A percentile compares a stretch with the other conserved stretches of the same genome.
These are phyloP conservation scores for Polylopha cassiicola DNA, from an alignment of 2,888 invertebrate genomes.

Conservation along the genomic window DNA sequence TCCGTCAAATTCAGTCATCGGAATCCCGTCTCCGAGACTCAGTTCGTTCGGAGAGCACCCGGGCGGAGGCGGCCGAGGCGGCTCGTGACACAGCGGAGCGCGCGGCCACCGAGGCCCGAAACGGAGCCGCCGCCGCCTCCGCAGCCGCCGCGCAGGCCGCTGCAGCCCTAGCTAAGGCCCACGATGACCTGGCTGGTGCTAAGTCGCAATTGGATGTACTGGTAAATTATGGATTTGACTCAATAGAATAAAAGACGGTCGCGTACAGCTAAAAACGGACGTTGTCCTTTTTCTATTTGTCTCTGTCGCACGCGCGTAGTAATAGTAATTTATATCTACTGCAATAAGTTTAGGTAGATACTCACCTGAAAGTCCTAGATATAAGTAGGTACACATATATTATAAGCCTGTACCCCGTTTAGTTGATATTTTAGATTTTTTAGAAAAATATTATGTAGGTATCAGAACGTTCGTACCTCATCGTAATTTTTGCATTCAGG, in stretches of 20 bases:
- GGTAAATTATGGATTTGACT: slow-evolving; percentile 32
- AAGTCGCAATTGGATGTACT: slow-evolving; percentile 55
- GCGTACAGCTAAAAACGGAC: too few relatives aligned
- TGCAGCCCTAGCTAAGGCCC: slow-evolving; percentile 41
- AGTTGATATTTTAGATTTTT: too few relatives aligned
- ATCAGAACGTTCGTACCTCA: slow-evolving; percentile 1
- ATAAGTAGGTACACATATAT: too few relatives aligned
- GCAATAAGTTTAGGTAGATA: too few relatives aligned
- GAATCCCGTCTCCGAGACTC: slow-evolving; percentile 55
- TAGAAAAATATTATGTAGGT: slow-evolving; percentile 1
- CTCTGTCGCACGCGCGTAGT: too few relatives aligned
- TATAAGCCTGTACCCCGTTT: too few relatives aligned
- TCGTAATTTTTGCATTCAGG: slow-evolving; percentile 35
- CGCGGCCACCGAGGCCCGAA: slow-evolving; percentile 49
- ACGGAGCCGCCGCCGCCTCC: slow-evolving; percentile 51
- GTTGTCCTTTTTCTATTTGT: too few relatives aligned
- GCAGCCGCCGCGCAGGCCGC: slow-evolving; percentile 53
- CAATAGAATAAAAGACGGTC: too few relatives aligned
- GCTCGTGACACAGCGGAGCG: slow-evolving; percentile 48
- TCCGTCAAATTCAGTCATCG: slow-evolving; percentile 38
- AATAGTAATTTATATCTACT: too few relatives aligned
- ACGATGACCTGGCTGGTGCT: slow-evolving; percentile 47
- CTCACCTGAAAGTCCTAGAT: too few relatives aligned
- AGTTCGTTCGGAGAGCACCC: slow-evolving; percentile 47
- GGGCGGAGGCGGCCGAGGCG: slow-evolving; percentile 58